Percentiles rank a stretch among this genome's conserved stretches.
phyloP scores from a whole-genome alignment of 2,113 vertebrate genomes.

The Eira barbara region DNA sequence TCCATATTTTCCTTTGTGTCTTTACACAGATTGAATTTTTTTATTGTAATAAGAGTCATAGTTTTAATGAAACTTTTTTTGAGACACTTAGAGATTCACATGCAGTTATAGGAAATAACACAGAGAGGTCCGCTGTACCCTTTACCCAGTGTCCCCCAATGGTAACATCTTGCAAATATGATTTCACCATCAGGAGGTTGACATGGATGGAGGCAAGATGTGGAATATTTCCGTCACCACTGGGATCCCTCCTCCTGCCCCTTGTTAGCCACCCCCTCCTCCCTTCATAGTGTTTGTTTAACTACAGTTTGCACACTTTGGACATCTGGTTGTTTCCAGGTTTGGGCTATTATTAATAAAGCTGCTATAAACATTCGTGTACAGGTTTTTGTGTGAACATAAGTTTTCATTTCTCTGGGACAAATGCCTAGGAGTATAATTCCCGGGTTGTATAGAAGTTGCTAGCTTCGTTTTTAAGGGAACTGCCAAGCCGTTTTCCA shows the following conservation, averaged over 20 bases:
- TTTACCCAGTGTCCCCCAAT: background rate
- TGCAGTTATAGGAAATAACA: background rate
- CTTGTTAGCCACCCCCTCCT: background rate
- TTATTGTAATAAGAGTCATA: background rate
- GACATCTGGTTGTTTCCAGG: slow-evolving; percentile 36
- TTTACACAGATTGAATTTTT: background rate
- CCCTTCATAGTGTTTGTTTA: background rate
- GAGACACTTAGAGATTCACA: background rate
- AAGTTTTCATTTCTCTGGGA: slow-evolving; percentile 58
- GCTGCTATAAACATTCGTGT: background rate
- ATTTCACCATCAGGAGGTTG: background rate
- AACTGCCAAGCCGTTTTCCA: slow-evolving; percentile 1
- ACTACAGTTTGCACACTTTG: background rate
- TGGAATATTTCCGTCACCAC: background rate
- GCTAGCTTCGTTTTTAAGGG: slow-evolving; percentile 40
- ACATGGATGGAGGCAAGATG: background rate
- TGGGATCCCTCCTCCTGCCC: no score
- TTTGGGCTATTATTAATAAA: slow-evolving; percentile 48
- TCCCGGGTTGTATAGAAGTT: slow-evolving; percentile 29
- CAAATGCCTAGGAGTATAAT: slow-evolving; percentile 16
- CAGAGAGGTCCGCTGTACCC: background rate
- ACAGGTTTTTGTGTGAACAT: background rate
- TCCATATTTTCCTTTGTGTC: background rate
- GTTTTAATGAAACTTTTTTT: background rate
- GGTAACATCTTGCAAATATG: background rate